Percentiles rank a stretch among this genome's conserved stretches.
These are phyloP conservation scores for Malurus elegans DNA, from an alignment of 2,113 vertebrate species.

Conservation along the genomic window DNA sequence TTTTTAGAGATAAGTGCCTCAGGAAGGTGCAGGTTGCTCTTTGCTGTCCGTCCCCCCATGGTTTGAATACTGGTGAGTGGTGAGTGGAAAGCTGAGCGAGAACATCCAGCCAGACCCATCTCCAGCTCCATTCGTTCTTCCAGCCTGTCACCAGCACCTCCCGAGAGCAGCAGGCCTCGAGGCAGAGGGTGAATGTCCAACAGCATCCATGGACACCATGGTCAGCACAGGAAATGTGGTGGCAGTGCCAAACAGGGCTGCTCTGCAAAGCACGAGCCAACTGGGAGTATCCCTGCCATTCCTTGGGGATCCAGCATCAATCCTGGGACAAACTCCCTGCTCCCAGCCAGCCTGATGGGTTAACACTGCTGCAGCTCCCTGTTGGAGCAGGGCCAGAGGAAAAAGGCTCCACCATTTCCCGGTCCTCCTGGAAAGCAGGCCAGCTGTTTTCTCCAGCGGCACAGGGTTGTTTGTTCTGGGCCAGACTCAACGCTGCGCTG, in stretches of 20 bases:
- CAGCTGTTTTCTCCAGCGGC: conserved; percentile 18
- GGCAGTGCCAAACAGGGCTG: background rate
- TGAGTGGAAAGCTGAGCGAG: background rate
- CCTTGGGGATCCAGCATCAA: background rate
- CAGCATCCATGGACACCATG: fast-evolving
- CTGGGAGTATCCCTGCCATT: background rate
- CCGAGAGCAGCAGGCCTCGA: fast-evolving
- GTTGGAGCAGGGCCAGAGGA: conserved; percentile 29
- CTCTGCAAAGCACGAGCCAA: background rate
- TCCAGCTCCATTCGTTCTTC: background rate
- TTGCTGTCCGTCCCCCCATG: background rate
- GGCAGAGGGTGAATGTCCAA: background rate
- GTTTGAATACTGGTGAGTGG: background rate
- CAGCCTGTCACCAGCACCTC: background rate
- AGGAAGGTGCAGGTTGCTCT: background rate
- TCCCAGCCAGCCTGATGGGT: background rate
- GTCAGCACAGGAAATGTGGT: fast-evolving
- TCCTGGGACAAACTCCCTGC: fast-evolving
- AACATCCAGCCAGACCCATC: background rate
- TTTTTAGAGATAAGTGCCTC: background rate
- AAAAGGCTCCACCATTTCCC: conserved; percentile 45
- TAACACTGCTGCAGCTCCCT: background rate
- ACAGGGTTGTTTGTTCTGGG: conserved; percentile 58
- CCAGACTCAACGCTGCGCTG: background rate
- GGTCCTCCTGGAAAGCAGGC: conserved; percentile 15